Evolutionary conservation across 1,140 invertebrate species (phyloP), one percentile per base, ranked within the genome.

Genomic region (Ostrea denselamellosa): DNA sequence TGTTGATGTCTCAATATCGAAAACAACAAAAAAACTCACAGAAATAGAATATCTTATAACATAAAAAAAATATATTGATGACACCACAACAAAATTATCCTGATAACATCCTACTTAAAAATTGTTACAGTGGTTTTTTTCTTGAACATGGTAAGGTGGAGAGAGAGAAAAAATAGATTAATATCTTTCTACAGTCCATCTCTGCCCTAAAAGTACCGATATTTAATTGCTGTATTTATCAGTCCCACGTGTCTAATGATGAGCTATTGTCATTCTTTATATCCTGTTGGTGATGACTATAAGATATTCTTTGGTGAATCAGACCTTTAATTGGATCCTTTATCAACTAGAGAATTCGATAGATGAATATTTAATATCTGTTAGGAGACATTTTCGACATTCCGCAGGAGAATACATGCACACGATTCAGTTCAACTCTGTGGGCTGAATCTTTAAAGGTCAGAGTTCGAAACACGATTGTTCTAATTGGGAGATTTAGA

Each of bases 261-360:
- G 68, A 77, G 68, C 68, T 77, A 77, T 77, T 77, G 68, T 28
- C 68, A 77, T 77, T 77, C 25, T 22, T 28, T 8, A 77, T 14
- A 34, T 77, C 68, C 68, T 77, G 68, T 34, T 77, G 28, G 12
- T 25, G 65, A 68, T 10, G 65, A n/a, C 22, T 25, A 28, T 28
- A 9, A 77, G 68, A 62, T 19, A 62, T 56, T 62, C 17, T 17
- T 7, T 17, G 17, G 56, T 19, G 14, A 62, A 17, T 19, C 17
- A 62, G 56, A 62, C 14, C 17, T 62, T 62, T 62, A 62, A 62
- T 62, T 17, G n/a, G 14, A 62, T 17, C 17, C 17, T 62, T n/a
- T 17, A 62, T 19, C 7, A 19, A n/a, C 17, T 19, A 12, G 19
- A 62, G 7, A n/a, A 62, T 62, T 17, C 17, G 19, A 62, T 62